phyloP scores from a whole-genome alignment of 1,140 invertebrate species.

The Ceratina australensis region DNA sequence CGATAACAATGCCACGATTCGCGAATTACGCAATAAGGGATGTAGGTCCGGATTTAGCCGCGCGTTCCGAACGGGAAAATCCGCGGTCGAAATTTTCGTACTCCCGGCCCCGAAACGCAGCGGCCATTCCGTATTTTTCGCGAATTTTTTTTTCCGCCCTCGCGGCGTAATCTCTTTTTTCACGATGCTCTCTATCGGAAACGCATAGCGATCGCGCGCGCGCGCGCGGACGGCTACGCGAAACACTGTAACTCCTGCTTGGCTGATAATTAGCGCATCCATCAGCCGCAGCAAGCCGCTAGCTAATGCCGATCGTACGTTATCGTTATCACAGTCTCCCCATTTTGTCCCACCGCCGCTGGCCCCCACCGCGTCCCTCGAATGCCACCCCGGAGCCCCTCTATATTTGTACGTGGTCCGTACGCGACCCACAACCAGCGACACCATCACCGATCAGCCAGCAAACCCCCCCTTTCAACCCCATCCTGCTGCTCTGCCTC shows the following conservation, averaged over 20 bases:
- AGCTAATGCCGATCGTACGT: constrained; percentile 80
- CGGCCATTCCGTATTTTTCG: constrained; percentile 15
- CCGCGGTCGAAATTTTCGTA: constrained; percentile 20
- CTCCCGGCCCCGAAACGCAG: background rate
- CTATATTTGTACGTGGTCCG: constrained; percentile 67
- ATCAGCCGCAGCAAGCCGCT: constrained; percentile 78
- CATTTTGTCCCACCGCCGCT: constrained; percentile 65
- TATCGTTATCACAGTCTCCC: constrained; percentile 78
- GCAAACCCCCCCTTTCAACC: background rate
- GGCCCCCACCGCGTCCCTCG: constrained; percentile 18
- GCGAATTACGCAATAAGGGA: constrained; percentile 38
- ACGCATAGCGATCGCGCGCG: constrained; percentile 53
- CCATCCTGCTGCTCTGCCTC: constrained; percentile 19
- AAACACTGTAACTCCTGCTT: constrained; percentile 79
- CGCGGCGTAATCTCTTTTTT: constrained; percentile 52
- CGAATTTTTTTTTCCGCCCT: constrained; percentile 20
- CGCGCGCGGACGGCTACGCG: constrained; percentile 51
- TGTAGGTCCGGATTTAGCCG: constrained; percentile 24
- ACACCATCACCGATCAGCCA: constrained; percentile 42
- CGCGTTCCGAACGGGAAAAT: background rate
- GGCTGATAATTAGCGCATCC: constrained; percentile 80
- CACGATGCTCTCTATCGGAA: constrained; percentile 55
- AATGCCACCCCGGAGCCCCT: constrained; percentile 41
- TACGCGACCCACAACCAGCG: constrained; percentile 63
- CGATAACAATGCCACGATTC: background rate